phyloP scores from a whole-genome alignment of 2,888 invertebrate species.

The Choristoneura rosaceana region DNA sequence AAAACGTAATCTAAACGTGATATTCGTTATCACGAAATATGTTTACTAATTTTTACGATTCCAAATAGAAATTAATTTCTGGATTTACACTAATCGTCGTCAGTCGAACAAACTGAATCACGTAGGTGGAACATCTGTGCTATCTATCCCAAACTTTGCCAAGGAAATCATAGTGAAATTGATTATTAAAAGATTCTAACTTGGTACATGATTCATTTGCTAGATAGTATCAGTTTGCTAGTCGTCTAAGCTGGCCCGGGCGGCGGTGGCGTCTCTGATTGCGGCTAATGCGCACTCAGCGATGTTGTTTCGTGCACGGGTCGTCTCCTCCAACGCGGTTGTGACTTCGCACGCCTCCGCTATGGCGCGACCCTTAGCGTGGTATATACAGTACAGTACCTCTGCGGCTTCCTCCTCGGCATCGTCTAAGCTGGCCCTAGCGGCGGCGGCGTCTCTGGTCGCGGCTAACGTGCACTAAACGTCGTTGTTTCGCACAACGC shows the following conservation, averaged over 20 bases:
- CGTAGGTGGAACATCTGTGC: no score
- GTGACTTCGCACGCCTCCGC: conserved; percentile 94
- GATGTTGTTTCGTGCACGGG: conserved; percentile 90
- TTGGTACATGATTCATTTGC: no score
- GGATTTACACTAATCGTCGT: no score
- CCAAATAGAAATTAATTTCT: no score
- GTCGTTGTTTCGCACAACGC: conserved; percentile 90
- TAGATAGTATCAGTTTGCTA: no score
- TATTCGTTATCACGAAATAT: no score
- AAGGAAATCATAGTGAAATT: no score
- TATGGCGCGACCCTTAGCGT: conserved; percentile 92
- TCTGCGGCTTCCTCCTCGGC: conserved; percentile 97
- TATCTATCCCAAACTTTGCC: no score
- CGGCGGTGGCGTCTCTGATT: conserved; percentile 91
- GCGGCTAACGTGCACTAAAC: conserved; percentile 91
- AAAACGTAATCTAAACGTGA: no score
- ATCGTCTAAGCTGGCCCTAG: conserved; percentile 95
- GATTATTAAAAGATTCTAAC: no score
- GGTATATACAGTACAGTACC: conserved; percentile 56
- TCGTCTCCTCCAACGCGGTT: conserved; percentile 93
- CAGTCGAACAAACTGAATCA: no score
- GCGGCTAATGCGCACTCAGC: conserved; percentile 89
- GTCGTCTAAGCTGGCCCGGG: conserved; percentile 95
- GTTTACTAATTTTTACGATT: no score
- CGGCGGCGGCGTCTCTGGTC: conserved; percentile 91